These are phyloP conservation scores for Auanema freiburgensis DNA, from an alignment of 2,888 invertebrate genomes.

Conservation along the genomic window DNA sequence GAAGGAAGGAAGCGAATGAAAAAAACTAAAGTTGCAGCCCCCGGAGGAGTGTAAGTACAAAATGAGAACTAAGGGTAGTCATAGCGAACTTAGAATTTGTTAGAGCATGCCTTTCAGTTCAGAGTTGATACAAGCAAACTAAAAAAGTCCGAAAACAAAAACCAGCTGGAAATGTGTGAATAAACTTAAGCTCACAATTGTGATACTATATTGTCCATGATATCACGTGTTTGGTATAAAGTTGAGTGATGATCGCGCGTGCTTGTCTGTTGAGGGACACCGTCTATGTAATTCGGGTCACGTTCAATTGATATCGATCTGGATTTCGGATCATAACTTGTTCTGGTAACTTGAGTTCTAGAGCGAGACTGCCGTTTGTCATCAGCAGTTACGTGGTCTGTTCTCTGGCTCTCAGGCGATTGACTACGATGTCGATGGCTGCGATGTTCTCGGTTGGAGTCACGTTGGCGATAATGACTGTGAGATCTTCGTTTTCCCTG, in stretches of 20 bases:
- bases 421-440: neutral
- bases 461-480: neutral
- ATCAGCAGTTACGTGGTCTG: neutral
- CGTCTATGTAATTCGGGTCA: no score
- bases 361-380: conserved; percentile 9
- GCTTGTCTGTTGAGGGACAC: no score
- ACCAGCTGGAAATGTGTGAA: no score
- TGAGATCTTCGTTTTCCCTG: conserved; percentile 1
- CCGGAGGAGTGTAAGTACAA: neutral
- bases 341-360: conserved; percentile 19
- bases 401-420: neutral
- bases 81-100: conserved; percentile 18
- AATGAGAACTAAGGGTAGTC: conserved; percentile 12
- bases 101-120: neutral
- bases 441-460: neutral
- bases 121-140: conserved; percentile 13
- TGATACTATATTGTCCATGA: conserved; percentile 36
- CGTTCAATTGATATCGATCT: no score
- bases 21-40: no score
- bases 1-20: no score
- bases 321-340: conserved; percentile 16
- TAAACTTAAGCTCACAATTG: conserved; percentile 29
- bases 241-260: no score
- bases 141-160: neutral
- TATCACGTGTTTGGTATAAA: conserved; percentile 43